These are phyloP conservation scores for Echinometra lucunter DNA, from an alignment of 53 echinoderm and acorn worm genomes.

Conservation along the genomic window DNA sequence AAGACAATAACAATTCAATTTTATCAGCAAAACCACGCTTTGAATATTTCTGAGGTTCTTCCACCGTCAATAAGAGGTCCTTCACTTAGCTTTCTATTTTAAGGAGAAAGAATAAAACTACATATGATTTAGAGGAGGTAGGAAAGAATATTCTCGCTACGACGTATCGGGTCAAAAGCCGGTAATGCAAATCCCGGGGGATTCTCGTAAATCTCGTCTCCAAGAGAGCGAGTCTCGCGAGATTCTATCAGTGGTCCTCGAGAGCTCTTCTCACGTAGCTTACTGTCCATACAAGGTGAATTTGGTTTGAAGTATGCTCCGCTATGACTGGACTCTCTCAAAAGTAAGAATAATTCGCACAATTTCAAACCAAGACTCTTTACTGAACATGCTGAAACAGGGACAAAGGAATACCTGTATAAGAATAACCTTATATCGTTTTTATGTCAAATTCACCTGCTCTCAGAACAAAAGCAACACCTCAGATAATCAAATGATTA, in stretches of 20 bases:
- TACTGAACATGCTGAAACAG: neutral
- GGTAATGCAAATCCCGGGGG: constrained; percentile 13
- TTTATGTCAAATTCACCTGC: no score
- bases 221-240: neutral
- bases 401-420: neutral
- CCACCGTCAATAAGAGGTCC: neutral
- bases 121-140: neutral
- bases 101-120: neutral
- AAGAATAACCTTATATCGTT: no score
- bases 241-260: neutral
- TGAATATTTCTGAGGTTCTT: neutral
- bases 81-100: neutral
- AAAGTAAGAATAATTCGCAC: neutral
- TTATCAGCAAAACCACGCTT: neutral
- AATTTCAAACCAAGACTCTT: neutral
- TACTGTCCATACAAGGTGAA: constrained; percentile 9
- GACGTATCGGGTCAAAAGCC: constrained; percentile 24
- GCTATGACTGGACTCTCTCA: neutral
- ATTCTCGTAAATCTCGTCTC: neutral
- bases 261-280: constrained; percentile 41
- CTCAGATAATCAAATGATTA: no score
- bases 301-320: neutral
- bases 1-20: neutral
- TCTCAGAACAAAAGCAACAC: no score
- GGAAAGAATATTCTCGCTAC: neutral